Percentiles rank a stretch among this genome's conserved stretches.
phyloP scores from a whole-genome alignment of 2,113 vertebrate species.

The Toxotes jaculatrix region DNA sequence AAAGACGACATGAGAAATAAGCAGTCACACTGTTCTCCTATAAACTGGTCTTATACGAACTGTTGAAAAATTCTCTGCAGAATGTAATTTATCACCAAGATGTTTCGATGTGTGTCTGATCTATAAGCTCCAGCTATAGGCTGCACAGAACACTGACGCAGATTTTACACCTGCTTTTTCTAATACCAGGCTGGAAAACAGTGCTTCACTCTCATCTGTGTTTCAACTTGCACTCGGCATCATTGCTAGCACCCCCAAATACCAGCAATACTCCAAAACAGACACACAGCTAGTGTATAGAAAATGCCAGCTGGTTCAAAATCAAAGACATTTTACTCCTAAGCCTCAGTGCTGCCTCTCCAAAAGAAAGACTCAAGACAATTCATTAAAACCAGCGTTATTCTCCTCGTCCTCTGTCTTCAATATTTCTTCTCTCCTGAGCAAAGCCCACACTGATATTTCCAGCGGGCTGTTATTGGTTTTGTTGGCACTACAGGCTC shows the following conservation, averaged over 20 bases:
- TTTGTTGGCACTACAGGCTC: constrained; percentile 31
- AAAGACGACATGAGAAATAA: no score
- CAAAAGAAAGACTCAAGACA: constrained; percentile 15
- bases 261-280: constrained; percentile 6
- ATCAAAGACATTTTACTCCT: constrained; percentile 28
- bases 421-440: constrained; percentile 38
- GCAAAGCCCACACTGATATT: constrained; percentile 58
- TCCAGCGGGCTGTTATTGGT: constrained; percentile 56
- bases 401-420: constrained; percentile 24
- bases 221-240: neutral
- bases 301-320: constrained; percentile 39
- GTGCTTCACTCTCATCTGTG: neutral
- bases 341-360: constrained; percentile 7
- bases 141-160: no score
- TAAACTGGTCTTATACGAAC: neutral
- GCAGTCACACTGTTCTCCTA: no score
- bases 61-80: neutral
- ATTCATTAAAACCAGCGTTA: constrained; percentile 51
- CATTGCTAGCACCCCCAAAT: neutral
- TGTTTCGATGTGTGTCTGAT: neutral
- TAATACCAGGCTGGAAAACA: neutral
- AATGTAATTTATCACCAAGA: neutral
- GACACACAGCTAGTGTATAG: neutral
- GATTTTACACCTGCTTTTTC: neutral
- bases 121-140: no score